Evolutionary conservation across 2,113 vertebrate genomes (phyloP).

Genomic region (Pedetes capensis): DNA sequence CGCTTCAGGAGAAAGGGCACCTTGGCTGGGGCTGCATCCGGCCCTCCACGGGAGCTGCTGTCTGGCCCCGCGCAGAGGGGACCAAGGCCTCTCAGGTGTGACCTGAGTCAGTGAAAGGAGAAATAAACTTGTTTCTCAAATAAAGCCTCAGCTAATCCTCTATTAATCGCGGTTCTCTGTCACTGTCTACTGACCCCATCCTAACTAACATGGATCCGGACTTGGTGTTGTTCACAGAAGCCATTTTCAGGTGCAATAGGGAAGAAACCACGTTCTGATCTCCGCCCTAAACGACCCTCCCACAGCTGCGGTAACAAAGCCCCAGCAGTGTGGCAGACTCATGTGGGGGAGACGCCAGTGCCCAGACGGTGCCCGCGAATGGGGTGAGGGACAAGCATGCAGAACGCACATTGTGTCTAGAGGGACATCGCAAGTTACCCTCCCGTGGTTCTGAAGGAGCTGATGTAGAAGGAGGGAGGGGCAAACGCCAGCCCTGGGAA

Average conservation of each 20-base stretch:
- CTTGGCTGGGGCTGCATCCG: not conserved
- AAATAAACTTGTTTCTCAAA: not conserved
- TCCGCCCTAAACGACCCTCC: not conserved
- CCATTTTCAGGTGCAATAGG: not conserved
- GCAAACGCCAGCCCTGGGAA: not conserved
- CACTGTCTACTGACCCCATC: not conserved
- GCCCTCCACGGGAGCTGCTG: rapidly evolving
- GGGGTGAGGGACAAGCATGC: too few relatives aligned
- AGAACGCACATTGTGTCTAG: too few relatives aligned
- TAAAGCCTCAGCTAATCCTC: not conserved
- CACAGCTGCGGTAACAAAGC: not conserved
- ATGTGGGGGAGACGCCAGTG: too few relatives aligned
- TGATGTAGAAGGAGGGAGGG: rapidly evolving
- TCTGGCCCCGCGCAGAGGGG: not conserved
- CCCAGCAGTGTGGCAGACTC: not conserved
- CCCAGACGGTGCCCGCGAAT: too few relatives aligned
- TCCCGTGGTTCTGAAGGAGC: too few relatives aligned
- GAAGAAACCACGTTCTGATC: not conserved
- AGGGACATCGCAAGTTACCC: too few relatives aligned
- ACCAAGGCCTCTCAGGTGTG: too few relatives aligned
- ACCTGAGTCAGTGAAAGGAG: too few relatives aligned
- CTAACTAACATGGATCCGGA: not conserved
- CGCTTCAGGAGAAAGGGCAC: not conserved
- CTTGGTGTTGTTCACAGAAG: too few relatives aligned
- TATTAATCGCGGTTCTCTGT: not conserved